Evolutionary conservation across 2,797 vertebrate species (phyloP), one percentile per base, ranked within the genome.

Genomic region (Aldrovandia affinis): DNA sequence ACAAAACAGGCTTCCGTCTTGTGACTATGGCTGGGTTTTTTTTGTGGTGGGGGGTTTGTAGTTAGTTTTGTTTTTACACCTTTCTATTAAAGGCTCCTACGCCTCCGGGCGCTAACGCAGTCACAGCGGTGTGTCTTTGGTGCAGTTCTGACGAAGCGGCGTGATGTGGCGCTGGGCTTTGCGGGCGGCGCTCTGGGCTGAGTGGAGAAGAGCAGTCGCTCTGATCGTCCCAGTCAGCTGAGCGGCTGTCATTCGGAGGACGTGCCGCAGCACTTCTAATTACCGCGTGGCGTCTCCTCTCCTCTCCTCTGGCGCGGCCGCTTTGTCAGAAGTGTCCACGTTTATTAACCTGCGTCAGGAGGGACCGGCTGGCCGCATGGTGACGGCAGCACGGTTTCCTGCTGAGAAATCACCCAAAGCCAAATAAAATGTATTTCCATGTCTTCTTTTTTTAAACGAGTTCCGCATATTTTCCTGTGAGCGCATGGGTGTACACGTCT

Each of bases 141-240:
- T 82, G 8, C 22, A 47, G 36, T 42, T 63, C 18, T 81, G 57
- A 61, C 36, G 2, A 57, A 63, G 80, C 36, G 42, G n/a, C 9
- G 57, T n/a, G 5, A 20, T 57, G 39, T 4, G 63, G n/a, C 25
- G 18, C 20, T 50, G 18, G 59, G 18, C 36, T 59, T n/a, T 28
- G n/a, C 14, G 22, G 7, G 57, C 15, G 55, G 50, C 22, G 3
- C 57, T n/a, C 20, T 7, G 25, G 6, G 2, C 8, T n/a, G 20
- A 61, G 57, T 3, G 6, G 57, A n/a, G 57, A 65, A 33, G 63
- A 65, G 28, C 63, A 65, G 93, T 87, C 90, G 90, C 92, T 94
- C 90, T 92, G 90, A 93, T 91, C 92, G 92, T 86, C 85, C 88
- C 87, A 63, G 88, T 54, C 85, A 89, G 90, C 89, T 82, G 87